Evolutionary conservation across 1,140 invertebrate species (phyloP).

Genomic region (Drosophila nannoptera): DNA sequence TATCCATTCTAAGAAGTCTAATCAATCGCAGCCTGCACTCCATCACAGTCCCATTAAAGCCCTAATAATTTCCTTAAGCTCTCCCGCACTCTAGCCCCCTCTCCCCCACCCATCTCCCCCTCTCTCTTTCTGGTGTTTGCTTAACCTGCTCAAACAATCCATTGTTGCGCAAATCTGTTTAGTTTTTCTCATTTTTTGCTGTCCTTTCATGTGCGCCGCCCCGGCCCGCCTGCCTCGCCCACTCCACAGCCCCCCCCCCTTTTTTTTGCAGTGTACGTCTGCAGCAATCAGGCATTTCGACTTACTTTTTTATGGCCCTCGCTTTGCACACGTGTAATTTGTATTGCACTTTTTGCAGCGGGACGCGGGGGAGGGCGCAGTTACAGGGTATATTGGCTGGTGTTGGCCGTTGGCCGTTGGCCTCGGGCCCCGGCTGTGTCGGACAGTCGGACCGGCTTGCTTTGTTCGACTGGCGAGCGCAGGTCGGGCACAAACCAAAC

Average conservation of each 20-base stretch:
- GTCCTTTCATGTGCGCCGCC: constrained; percentile 6
- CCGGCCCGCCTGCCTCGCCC: not conserved
- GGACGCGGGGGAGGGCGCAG: not conserved
- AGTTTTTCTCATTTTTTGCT: constrained; percentile 8
- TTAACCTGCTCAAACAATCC: not conserved
- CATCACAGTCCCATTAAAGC: not conserved
- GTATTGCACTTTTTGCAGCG: constrained; percentile 30
- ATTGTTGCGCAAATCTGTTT: constrained; percentile 14
- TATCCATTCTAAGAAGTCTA: no score
- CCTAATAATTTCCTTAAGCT: not conserved
- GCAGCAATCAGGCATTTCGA: constrained; percentile 32
- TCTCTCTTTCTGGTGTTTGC: not conserved
- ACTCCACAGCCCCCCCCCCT: not conserved
- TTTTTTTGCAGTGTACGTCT: constrained; percentile 3
- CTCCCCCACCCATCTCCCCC: not conserved
- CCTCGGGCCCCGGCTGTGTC: constrained; percentile 9
- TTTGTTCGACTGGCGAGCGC: constrained; percentile 45
- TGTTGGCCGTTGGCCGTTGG: constrained; percentile 3
- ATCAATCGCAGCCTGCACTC: no score
- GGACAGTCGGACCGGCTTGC: not conserved
- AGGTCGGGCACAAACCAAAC: constrained; percentile 58
- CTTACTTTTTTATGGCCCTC: constrained; percentile 24
- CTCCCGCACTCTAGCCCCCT: no score
- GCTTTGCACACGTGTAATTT: constrained; percentile 32
- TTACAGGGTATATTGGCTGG: not conserved